Evolutionary conservation across 2,888 invertebrate species (phyloP).

Genomic region (Scaptomyza cyrtandrae): DNA sequence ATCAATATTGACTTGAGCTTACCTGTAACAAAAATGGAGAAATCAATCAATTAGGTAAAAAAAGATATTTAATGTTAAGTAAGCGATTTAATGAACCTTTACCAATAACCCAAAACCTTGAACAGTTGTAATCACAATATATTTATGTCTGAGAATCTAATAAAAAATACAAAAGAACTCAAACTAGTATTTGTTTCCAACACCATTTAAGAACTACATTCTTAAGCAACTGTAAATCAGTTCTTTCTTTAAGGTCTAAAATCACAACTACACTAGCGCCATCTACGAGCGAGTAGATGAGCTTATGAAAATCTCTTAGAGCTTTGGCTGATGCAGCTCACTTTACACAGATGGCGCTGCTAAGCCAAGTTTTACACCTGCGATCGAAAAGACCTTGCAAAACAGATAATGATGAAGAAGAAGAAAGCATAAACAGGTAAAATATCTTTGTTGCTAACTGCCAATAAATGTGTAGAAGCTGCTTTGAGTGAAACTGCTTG

Average conservation of each 20-base stretch:
- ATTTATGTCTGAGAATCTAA: too few relatives aligned
- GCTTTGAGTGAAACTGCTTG: conserved; percentile 31
- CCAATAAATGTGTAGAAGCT: conserved; percentile 26
- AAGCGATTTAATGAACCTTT: not conserved
- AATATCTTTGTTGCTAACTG: conserved; percentile 2
- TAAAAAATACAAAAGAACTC: not conserved
- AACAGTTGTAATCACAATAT: not conserved
- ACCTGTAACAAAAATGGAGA: conserved; percentile 40
- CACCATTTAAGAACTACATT: not conserved
- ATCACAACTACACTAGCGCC: conserved; percentile 26
- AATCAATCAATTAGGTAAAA: not conserved
- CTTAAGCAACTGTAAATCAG: too few relatives aligned
- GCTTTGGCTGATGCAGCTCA: conserved; percentile 10
- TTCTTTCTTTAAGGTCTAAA: not conserved
- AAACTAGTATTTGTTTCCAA: not conserved
- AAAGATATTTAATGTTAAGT: not conserved
- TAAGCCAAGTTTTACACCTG: conserved; percentile 39
- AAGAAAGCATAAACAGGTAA: conserved; percentile 13
- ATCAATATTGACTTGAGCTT: conserved; percentile 20
- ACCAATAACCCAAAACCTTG: conserved; percentile 12
- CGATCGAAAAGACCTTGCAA: conserved; percentile 50
- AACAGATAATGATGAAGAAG: conserved; percentile 6
- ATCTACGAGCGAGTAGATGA: conserved; percentile 16
- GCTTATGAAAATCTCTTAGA: not conserved
- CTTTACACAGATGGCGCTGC: not conserved